Percentiles rank a stretch among this genome's conserved stretches.
phyloP scores from a whole-genome alignment of 1,140 invertebrate species.

The Drosophila ananassae region DNA sequence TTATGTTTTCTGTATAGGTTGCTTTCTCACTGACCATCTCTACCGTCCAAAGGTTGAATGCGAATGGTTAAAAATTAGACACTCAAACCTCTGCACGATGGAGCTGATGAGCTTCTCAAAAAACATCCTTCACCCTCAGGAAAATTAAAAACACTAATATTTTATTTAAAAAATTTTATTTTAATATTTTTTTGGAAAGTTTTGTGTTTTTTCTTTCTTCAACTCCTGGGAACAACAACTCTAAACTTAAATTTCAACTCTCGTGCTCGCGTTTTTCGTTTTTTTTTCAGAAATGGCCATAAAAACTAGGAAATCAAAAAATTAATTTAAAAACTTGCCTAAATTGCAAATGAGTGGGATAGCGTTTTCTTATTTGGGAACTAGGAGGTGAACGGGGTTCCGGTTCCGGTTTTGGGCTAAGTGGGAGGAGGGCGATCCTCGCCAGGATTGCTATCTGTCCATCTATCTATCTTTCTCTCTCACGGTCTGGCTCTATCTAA shows the following conservation, averaged over 20 bases:
- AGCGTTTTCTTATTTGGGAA: conserved; percentile 18
- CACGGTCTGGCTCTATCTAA: conserved; percentile 31
- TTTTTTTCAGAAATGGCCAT: conserved; percentile 54
- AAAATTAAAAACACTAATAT: background rate
- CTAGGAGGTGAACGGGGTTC: conserved; percentile 38
- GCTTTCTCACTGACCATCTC: conserved; percentile 57
- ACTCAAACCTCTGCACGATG: conserved; percentile 77
- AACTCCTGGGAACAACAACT: conserved; percentile 59
- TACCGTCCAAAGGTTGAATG: conserved; percentile 74
- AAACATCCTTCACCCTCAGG: no score
- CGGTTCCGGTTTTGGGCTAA: conserved; percentile 32
- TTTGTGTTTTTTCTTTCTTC: conserved; percentile 35
- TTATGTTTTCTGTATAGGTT: conserved; percentile 25
- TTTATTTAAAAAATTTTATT: conserved; percentile 55
- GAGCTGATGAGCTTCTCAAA: conserved; percentile 35
- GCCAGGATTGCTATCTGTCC: conserved; percentile 22
- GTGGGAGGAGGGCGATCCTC: conserved; percentile 33
- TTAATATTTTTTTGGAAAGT: conserved; percentile 42
- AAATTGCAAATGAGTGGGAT: conserved; percentile 58
- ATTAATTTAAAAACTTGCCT: conserved; percentile 59
- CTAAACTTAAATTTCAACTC: conserved; percentile 73
- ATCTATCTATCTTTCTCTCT: conserved; percentile 4
- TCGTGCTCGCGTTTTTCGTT: conserved; percentile 22
- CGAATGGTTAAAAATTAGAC: conserved; percentile 40
- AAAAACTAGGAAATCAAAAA: conserved; percentile 71